These are phyloP conservation scores for Ormyrus pomaceus DNA, from an alignment of 2,888 invertebrate genomes.

Conservation along the genomic window DNA sequence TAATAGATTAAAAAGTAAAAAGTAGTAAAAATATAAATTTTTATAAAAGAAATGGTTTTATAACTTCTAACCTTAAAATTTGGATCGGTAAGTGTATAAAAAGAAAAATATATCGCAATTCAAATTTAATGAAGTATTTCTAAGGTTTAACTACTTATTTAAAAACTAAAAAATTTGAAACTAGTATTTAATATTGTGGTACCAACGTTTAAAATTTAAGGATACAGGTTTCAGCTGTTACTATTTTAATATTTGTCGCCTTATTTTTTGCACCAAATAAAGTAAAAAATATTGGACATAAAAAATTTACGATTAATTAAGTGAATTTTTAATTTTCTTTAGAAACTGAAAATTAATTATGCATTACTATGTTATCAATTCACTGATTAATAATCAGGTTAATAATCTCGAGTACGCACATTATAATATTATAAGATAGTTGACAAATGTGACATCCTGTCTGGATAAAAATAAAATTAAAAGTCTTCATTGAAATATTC, in stretches of 20 bases:
- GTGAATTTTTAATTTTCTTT: background rate
- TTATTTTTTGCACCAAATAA: background rate
- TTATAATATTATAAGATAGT: slow-evolving; percentile 7
- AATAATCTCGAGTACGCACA: slow-evolving; percentile 25
- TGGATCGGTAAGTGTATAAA: too few relatives aligned
- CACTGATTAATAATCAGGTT: slow-evolving; percentile 16
- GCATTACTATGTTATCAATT: background rate
- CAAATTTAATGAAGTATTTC: too few relatives aligned
- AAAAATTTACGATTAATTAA: background rate
- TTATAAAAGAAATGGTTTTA: too few relatives aligned
- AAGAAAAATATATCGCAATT: too few relatives aligned
- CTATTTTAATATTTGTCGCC: background rate
- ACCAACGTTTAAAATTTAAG: too few relatives aligned
- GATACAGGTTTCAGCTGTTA: too few relatives aligned
- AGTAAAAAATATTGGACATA: background rate
- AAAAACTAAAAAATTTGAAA: too few relatives aligned
- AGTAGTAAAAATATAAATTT: too few relatives aligned
- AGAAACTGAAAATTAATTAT: slow-evolving; percentile 16
- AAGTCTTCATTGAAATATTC: slow-evolving; percentile 28
- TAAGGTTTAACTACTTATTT: too few relatives aligned
- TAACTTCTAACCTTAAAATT: too few relatives aligned
- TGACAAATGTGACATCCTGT: slow-evolving; percentile 25
- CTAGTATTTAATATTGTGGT: too few relatives aligned
- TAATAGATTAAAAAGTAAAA: too few relatives aligned
- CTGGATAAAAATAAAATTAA: slow-evolving; percentile 22